These are phyloP conservation scores for Enteromius fasciolatus DNA, from an alignment of 2,797 vertebrate genomes.

Conservation along the genomic window DNA sequence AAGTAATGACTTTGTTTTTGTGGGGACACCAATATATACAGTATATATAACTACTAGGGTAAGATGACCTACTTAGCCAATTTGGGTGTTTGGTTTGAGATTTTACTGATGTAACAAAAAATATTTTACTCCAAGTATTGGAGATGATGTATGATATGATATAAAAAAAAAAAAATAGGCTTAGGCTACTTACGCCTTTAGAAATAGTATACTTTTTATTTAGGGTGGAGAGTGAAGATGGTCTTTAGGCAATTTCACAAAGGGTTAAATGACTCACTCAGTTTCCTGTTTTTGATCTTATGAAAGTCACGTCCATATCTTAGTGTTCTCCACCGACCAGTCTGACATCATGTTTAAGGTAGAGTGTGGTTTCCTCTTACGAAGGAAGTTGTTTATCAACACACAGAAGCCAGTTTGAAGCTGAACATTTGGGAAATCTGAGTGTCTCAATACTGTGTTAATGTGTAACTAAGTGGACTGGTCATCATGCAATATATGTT, in stretches of 20 bases:
- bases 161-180: not conserved
- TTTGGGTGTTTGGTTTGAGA: not conserved
- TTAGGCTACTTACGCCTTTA: not conserved
- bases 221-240: not conserved
- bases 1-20: no score
- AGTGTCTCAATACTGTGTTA: constrained; percentile 61
- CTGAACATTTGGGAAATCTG: constrained; percentile 29
- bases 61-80: no score
- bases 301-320: not conserved
- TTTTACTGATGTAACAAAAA: not conserved
- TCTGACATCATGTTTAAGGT: constrained; percentile 29
- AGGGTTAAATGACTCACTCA: constrained; percentile 29
- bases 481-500: constrained; percentile 30
- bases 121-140: no score
- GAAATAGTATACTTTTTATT: not conserved
- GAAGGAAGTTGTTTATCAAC: constrained; percentile 43
- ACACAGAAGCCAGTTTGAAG: constrained; percentile 43
- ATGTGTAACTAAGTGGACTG: constrained; percentile 57
- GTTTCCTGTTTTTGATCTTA: constrained; percentile 28
- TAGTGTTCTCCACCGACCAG: not conserved
- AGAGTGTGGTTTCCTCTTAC: constrained; percentile 21
- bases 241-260: not conserved
- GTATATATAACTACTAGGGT: no score
- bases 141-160: not conserved
- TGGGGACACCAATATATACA: no score